These are phyloP conservation scores for Tinamus major DNA, from an alignment of 2,797 vertebrate species.

Conservation along the genomic window DNA sequence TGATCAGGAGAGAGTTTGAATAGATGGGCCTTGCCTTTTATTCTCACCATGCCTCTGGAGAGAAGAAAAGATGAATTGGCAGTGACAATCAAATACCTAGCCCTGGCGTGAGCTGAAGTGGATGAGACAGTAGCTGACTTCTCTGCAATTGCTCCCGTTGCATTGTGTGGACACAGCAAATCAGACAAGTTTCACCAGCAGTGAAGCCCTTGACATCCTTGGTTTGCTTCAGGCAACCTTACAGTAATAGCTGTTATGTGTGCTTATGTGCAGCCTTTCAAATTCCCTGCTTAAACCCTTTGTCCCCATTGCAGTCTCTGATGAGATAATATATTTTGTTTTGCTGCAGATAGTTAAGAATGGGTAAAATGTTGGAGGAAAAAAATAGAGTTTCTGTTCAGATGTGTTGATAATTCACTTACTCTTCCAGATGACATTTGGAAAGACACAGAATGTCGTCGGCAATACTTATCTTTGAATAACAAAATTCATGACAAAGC, in stretches of 20 bases:
- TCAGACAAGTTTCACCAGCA: slow-evolving; percentile 10
- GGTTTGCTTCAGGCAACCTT: slow-evolving; percentile 33
- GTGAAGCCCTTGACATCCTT: not conserved
- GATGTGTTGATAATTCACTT: not conserved
- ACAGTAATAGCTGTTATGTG: not conserved
- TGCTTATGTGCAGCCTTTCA: not conserved
- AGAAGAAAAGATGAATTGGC: not conserved
- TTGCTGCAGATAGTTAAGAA: slow-evolving; percentile 2
- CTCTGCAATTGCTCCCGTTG: not conserved
- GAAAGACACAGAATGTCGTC: not conserved
- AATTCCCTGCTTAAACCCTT: not conserved
- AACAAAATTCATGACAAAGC: not conserved
- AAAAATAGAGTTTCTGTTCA: not conserved
- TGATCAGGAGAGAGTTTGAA: not conserved
- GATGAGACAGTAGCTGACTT: slow-evolving; percentile 27
- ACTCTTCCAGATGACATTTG: slow-evolving; percentile 5
- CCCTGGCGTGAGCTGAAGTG: slow-evolving; percentile 3
- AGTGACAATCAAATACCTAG: slow-evolving; percentile 11
- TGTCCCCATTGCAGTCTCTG: not conserved
- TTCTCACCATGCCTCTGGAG: not conserved
- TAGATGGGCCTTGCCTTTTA: not conserved
- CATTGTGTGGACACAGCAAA: slow-evolving; percentile 15
- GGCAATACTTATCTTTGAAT: not conserved
- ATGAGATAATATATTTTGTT: not conserved
- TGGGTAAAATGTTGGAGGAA: not conserved